These are phyloP conservation scores for Hydractinia echinata DNA, from an alignment of 30 jellyfish, hydroid and myxozoan species.

Conservation along the genomic window DNA sequence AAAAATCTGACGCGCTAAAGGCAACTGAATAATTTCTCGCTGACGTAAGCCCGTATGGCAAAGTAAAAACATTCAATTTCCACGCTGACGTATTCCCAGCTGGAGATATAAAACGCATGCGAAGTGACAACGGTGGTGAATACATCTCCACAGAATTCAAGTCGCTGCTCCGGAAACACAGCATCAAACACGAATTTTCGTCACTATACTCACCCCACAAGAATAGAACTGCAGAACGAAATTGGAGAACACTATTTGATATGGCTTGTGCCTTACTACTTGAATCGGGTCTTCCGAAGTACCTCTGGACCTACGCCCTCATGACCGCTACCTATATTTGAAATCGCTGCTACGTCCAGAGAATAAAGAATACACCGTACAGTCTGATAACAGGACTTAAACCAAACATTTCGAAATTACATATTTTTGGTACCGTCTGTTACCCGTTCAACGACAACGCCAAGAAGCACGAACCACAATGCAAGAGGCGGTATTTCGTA, in stretches of 20 bases:
- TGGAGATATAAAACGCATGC: slow-evolving; percentile 26
- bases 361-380: slow-evolving; percentile 32
- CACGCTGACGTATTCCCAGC: slow-evolving; percentile 41
- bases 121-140: slow-evolving; percentile 46
- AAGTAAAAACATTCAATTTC: slow-evolving; percentile 41
- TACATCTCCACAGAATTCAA: slow-evolving; percentile 34
- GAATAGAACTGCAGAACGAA: slow-evolving; percentile 52
- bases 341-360: slow-evolving; percentile 33
- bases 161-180: slow-evolving; percentile 26
- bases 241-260: slow-evolving; percentile 48
- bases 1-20: slow-evolving; percentile 41
- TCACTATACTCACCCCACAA: slow-evolving; percentile 57
- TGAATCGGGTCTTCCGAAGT: slow-evolving; percentile 60
- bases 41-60: slow-evolving; percentile 45
- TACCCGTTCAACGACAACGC: slow-evolving; percentile 22
- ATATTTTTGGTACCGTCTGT: slow-evolving; percentile 37
- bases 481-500: slow-evolving; percentile 35
- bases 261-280: slow-evolving; percentile 46
- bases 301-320: slow-evolving; percentile 71
- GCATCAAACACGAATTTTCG: slow-evolving; percentile 42
- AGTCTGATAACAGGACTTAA: slow-evolving; percentile 25
- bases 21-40: slow-evolving; percentile 54
- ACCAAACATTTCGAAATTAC: slow-evolving; percentile 39
- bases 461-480: slow-evolving; percentile 36
- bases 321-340: slow-evolving; percentile 56